A percentile compares a stretch with the other conserved stretches of the same genome.
Evolutionary conservation across 2,113 vertebrate species (phyloP).

Genomic region (Colius striatus): DNA sequence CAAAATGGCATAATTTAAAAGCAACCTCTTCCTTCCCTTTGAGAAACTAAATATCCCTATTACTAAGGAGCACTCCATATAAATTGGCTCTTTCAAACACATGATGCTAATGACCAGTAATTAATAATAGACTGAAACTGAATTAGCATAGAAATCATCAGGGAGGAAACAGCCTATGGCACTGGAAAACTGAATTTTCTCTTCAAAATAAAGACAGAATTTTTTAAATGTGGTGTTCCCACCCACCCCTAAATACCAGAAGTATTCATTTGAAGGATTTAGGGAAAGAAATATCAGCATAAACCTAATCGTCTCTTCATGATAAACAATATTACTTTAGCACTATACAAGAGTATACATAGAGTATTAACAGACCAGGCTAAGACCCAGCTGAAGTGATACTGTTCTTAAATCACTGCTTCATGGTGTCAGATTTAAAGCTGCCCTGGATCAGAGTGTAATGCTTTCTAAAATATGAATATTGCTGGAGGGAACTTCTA

Average conservation of each 20-base stretch:
- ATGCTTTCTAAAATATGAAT: background rate
- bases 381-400: background rate
- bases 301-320: background rate
- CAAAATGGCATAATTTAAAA: background rate
- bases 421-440: background rate
- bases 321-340: background rate
- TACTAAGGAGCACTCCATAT: background rate
- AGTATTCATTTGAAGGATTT: background rate
- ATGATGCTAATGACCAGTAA: background rate
- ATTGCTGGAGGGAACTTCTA: constrained; percentile 24
- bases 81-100: background rate
- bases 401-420: background rate
- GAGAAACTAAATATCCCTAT: background rate
- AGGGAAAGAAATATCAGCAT: background rate
- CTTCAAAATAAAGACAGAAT: background rate
- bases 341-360: background rate
- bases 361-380: background rate
- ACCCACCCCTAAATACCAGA: rapidly evolving
- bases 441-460: background rate
- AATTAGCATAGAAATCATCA: background rate
- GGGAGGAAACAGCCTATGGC: background rate
- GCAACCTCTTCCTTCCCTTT: background rate
- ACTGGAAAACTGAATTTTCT: background rate
- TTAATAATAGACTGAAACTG: background rate
- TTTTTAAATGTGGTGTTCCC: background rate